Conservation (phyloP, 2,113 vertebrate genomes). For the Odocoileus virginianus region DNA sequence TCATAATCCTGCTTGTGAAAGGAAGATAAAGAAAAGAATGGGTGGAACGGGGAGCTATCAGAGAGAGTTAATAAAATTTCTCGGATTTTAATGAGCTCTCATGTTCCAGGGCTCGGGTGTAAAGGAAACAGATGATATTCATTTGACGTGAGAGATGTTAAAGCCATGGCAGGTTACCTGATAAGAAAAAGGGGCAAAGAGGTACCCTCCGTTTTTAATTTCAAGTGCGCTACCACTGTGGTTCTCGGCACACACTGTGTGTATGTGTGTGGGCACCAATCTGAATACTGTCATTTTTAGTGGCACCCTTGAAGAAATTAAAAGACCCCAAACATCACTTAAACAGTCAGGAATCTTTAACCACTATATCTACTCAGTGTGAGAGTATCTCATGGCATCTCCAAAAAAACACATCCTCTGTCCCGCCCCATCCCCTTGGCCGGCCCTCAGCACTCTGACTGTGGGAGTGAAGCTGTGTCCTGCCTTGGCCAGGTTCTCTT, state of each 20-base stretch:
- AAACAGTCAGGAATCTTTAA: neutral
- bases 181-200: neutral
- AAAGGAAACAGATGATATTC: neutral
- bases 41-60: rapidly evolving
- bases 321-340: neutral
- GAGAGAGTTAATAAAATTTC: constrained; percentile 9
- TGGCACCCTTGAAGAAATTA: neutral
- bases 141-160: neutral
- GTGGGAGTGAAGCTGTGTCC: neutral
- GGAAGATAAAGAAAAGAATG: constrained; percentile 30
- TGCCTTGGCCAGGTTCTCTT: neutral
- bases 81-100: constrained; percentile 31
- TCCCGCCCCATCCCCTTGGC: neutral
- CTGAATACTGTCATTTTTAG: neutral
- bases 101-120: neutral
- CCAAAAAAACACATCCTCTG: neutral
- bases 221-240: neutral
- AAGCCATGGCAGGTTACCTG: neutral
- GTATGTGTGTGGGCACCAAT: neutral
- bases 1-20: constrained; percentile 2
- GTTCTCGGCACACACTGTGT: neutral
- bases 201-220: neutral
- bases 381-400: neutral
- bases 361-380: neutral
- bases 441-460: neutral